These are phyloP conservation scores for Okamejei kenojei DNA, from an alignment of 2,797 vertebrate genomes.

Conservation along the genomic window DNA sequence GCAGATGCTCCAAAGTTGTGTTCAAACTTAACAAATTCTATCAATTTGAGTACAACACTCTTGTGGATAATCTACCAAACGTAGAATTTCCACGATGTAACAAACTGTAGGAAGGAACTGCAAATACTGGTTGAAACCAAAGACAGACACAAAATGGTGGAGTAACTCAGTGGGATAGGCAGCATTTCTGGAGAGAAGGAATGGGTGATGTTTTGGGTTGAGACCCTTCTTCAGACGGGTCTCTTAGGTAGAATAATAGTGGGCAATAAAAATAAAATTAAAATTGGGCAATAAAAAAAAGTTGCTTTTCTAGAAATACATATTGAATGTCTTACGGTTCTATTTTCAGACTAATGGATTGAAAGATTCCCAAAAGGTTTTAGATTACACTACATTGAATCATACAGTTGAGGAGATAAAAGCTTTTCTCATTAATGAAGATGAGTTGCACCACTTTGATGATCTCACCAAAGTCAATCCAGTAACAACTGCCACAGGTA, in stretches of 20 bases:
- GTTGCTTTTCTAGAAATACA: neutral
- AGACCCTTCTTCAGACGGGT: too few relatives aligned
- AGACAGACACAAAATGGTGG: too few relatives aligned
- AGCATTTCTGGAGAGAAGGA: too few relatives aligned
- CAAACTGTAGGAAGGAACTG: too few relatives aligned
- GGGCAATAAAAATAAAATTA: neutral
- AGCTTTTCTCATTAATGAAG: constrained; percentile 72
- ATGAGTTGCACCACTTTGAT: constrained; percentile 72
- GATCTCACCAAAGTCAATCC: constrained; percentile 96
- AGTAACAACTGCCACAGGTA: constrained; percentile 82
- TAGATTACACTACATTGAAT: constrained; percentile 47
- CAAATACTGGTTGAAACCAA: too few relatives aligned
- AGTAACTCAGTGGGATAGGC: too few relatives aligned
- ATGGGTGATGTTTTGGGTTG: too few relatives aligned
- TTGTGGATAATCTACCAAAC: neutral
- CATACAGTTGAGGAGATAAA: constrained; percentile 66
- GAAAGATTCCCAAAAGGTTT: constrained; percentile 42
- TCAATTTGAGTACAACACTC: neutral
- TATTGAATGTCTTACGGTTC: constrained; percentile 39
- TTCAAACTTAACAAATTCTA: neutral
- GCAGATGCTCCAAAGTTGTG: too few relatives aligned
- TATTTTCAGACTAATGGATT: constrained; percentile 59
- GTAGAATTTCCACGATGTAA: neutral
- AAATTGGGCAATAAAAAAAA: constrained; percentile 1
- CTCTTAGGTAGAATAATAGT: neutral